phyloP scores from a whole-genome alignment of 2,888 invertebrate species.

The Embidobia sp. region DNA sequence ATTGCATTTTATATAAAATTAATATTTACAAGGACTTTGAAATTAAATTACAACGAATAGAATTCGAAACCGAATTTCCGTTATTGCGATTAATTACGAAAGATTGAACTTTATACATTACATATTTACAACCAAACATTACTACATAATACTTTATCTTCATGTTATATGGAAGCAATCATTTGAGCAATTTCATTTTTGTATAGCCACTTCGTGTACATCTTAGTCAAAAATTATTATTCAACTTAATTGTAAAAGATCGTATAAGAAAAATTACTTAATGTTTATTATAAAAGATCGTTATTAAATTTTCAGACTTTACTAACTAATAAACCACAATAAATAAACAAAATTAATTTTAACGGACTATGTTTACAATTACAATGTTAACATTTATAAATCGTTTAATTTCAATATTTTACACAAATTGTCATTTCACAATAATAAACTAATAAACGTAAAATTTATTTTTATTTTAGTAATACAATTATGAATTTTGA shows the following conservation, averaged over 20 bases:
- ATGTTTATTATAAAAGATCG: too few relatives aligned
- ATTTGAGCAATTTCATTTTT: conserved; percentile 77
- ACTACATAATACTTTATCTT: conserved; percentile 60
- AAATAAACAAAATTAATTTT: too few relatives aligned
- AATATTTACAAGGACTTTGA: conserved; percentile 27
- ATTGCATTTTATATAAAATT: neutral
- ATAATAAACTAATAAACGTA: too few relatives aligned
- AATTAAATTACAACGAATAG: conserved; percentile 13
- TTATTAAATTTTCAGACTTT: too few relatives aligned
- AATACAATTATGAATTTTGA: too few relatives aligned
- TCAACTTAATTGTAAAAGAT: neutral
- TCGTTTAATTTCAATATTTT: too few relatives aligned
- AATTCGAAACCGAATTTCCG: conserved; percentile 17
- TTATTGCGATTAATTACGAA: conserved; percentile 20
- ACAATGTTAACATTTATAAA: too few relatives aligned
- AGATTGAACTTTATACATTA: conserved; percentile 33
- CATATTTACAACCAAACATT: conserved; percentile 50
- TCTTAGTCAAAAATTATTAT: conserved; percentile 9
- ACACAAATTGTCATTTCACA: too few relatives aligned
- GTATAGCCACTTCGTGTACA: conserved; percentile 48
- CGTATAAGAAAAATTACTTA: too few relatives aligned
- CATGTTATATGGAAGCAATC: conserved; percentile 74
- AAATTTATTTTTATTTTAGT: too few relatives aligned
- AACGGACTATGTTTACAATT: too few relatives aligned
- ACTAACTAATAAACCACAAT: too few relatives aligned